Evolutionary conservation across 2,888 invertebrate species (phyloP), one percentile per base, ranked within the genome.

Genomic region (Pycnomerus fuliginosus): DNA sequence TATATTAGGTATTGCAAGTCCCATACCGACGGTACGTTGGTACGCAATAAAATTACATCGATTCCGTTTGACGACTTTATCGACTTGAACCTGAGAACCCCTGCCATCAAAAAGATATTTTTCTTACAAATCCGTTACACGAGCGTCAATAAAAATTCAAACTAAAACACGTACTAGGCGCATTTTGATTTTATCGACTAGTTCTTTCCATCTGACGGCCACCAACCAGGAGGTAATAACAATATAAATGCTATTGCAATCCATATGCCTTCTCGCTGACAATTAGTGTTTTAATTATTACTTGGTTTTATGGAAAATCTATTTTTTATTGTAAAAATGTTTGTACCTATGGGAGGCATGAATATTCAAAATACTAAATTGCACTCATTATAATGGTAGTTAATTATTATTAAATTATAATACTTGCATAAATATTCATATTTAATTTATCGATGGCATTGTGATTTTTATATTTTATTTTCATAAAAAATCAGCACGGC

Each of bases 1-100:
- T 44, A 44, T 48, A 44, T 44, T 40, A 35, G 44, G 40, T 39
- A 11, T 44, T 37, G 34, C 33, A 42, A 29, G 24, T 46, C 40
- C 28, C 39, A 23, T 44, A 44, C 38, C 37, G 34, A 25, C 25
- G 10, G 25, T 25, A 25, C 25, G 25, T n/a, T n/a, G 16, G 12
- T 38, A 44, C 39, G 40, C 35, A 45, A 45, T 45, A 40, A 45
- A 45, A 39, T 32, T 40, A 35, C 42, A 25, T 31, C 24, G 36
- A 36, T 17, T 25, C 23, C 33, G 16, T 39, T 17, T 35, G 42
- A 42, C 42, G 35, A 42, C 42, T 42, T 35, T 42, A 42, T 42
- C 34, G 42, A 34, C 35, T 29, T 7, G 10, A 20, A 20, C 7
- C 5, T 20, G 8, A 20, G 8, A 20, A 20, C 20, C 5, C 7